Conservation (phyloP, 2,113 vertebrate species). For the Saccopteryx leptura region DNA sequence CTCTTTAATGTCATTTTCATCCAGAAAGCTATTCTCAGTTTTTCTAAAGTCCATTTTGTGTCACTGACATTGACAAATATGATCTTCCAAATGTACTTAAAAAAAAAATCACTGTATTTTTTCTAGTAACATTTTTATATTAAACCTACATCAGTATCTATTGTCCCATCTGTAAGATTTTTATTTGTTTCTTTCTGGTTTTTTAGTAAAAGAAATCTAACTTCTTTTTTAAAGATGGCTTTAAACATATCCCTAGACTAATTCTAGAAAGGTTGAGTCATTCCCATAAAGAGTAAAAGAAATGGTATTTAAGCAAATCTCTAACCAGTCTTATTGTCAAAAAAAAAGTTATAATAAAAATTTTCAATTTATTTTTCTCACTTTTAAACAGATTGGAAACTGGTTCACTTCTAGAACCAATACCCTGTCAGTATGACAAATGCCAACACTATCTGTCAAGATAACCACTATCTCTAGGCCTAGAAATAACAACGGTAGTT, state of each 20-base stretch:
- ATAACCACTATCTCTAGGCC: background rate
- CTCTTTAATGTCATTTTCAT: conserved; percentile 4
- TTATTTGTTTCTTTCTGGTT: conserved; percentile 14
- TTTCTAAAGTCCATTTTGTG: background rate
- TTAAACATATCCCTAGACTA: background rate
- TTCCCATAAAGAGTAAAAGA: background rate
- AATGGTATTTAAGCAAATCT: background rate
- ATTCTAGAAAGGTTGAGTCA: background rate
- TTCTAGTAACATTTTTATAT: background rate
- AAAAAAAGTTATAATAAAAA: background rate
- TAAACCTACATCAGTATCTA: background rate
- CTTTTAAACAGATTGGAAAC: background rate
- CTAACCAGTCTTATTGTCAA: background rate
- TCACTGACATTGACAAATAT: background rate
- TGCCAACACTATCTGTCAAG: background rate
- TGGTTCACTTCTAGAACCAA: background rate
- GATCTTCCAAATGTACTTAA: background rate
- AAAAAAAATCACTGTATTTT: background rate
- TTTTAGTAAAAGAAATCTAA: background rate
- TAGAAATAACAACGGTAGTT: background rate
- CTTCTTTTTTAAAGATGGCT: background rate
- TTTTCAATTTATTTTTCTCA: conserved; percentile 12
- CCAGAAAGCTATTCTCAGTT: conserved; percentile 13
- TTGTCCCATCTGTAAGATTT: background rate
- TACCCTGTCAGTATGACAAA: background rate